Base-by-base conservation (phyloP, 2,797 vertebrate species). In the Tokudaia tokunoshimensis region DNA sequence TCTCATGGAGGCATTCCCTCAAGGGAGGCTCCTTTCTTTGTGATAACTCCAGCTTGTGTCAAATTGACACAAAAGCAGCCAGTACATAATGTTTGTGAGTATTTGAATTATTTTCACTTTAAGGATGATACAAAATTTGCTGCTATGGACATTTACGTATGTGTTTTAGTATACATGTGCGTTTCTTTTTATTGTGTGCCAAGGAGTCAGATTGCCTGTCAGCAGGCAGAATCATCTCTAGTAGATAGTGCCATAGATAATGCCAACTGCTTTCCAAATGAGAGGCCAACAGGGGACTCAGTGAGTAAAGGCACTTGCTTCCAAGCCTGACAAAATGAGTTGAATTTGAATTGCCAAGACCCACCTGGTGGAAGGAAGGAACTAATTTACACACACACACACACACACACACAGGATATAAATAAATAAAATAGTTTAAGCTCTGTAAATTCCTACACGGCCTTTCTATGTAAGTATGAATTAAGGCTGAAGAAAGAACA, bases 21-120 rank as follows among this genome's bases (percentile, higher is more conserved):
- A 61, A 61, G 8, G 8, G 59, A 61, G 9, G 24, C 59, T 61
- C 59, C 59, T 59, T 59, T 59, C 20, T 24, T 20, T 61, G 7
- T 61, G 59, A 24, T 61, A 61, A 61, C 59, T 61, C 22, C 59
- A 61, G 59, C 59, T 9, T 61, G 59, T 61, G 59, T 61, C 59
- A 61, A 61, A 24, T 61, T 61, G 59, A 26, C 22, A 61, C 59
- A 61, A 61, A 61, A 61, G 22, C 59, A 61, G 2, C 59, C 59
- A 61, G 59, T 61, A 61, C 59, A 61, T 61, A 61, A 2, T 61
- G 44, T 95, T 87, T 20, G 41, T 96, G n/a, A 12, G 52, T 76
- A 72, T 95, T 91, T 97, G 74, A 57, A n/a, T 85, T 95, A 52
- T 86, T 83, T 87, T 50, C n/a, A 70, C 3, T 86, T 94, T 91